Evolutionary conservation across 2,888 invertebrate genomes (phyloP), one percentile per base, ranked within the genome.

Genomic region (Herminia tarsipennalis): DNA sequence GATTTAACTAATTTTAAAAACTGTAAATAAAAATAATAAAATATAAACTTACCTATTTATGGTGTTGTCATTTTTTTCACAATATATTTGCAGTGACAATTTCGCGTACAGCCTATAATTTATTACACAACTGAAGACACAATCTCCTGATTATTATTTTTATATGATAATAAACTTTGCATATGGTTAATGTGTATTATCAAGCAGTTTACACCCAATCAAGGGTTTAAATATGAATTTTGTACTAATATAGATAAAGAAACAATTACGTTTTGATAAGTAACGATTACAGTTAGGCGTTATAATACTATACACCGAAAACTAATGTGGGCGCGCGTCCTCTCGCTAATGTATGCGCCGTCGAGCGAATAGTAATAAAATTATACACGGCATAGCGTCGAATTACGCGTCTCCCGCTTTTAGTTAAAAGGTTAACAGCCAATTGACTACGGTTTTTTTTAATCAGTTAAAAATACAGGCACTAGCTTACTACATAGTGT

Each of bases 391-490:
- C 82, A 81, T 76, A 89, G 90, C 88, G 89, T 91, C 90, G 88
- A 88, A 91, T 91, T 91, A 91, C 91, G 88, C 86, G 82, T 82
- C 83, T 89, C 86, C 85, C 86, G 89, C 88, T 88, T 88, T 88
- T 87, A 91, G 91, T 92, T 92, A 92, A 92, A 92, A 92, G 92
- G 92, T 92, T 92, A 92, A 92, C 90, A 91, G 81, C 74, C 92
- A 92, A 92, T 92, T 92, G 92, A 92, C 90, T 88, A 89, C 85
- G 81, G 87, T 86, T 88, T 88, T 88, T 86, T 88, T 86, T 88
- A 89, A 91, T 90, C 89, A 90, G 90, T 91, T 91, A 90, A 89
- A 90, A 88, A 90, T 90, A 89, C 70, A 83, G 86, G 78, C 83
- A 82, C 81, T 76, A 76, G 65, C 64, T 73, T 66, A 73, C 62